A percentile compares a stretch with the other conserved stretches of the same genome.
phyloP scores from a whole-genome alignment of 2,888 invertebrate genomes.

The Buathra laborator region DNA sequence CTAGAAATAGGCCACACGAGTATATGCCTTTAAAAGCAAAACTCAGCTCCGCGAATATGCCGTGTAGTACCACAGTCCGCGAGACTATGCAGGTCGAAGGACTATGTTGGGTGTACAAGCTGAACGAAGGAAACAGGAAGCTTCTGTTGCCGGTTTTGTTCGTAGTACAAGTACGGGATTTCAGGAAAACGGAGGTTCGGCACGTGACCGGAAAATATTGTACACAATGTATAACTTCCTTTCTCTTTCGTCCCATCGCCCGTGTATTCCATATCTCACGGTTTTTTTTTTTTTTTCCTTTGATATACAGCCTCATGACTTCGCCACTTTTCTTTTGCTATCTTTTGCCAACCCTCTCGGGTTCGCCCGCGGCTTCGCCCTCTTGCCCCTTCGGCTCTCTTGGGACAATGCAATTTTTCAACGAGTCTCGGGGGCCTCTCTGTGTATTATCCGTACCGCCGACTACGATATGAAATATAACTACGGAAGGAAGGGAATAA shows the following conservation, averaged over 20 bases:
- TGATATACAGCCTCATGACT: conserved; percentile 7
- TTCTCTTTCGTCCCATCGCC: background rate
- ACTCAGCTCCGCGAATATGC: conserved; percentile 30
- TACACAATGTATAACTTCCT: background rate
- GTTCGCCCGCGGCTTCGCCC: conserved; percentile 2
- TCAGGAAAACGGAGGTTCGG: conserved; percentile 23
- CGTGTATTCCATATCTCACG: background rate
- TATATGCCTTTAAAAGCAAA: conserved; percentile 18
- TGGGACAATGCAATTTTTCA: conserved; percentile 49
- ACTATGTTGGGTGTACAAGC: background rate
- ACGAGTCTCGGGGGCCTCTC: conserved; percentile 7
- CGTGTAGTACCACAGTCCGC: background rate
- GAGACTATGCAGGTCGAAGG: conserved; percentile 25
- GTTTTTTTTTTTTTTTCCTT: background rate
- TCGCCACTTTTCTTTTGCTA: conserved; percentile 34
- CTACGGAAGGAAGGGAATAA: background rate
- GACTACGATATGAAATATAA: conserved; percentile 9
- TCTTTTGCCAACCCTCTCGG: conserved; percentile 6
- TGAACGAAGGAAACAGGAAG: conserved; percentile 21
- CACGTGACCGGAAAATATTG: conserved; percentile 32
- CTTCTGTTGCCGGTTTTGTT: background rate
- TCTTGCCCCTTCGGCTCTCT: conserved; percentile 6
- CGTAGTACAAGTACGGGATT: background rate
- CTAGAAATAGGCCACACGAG: conserved; percentile 49
- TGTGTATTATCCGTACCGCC: background rate